phyloP scores from a whole-genome alignment of 2,888 invertebrate genomes.

The Hermodice carunculata region DNA sequence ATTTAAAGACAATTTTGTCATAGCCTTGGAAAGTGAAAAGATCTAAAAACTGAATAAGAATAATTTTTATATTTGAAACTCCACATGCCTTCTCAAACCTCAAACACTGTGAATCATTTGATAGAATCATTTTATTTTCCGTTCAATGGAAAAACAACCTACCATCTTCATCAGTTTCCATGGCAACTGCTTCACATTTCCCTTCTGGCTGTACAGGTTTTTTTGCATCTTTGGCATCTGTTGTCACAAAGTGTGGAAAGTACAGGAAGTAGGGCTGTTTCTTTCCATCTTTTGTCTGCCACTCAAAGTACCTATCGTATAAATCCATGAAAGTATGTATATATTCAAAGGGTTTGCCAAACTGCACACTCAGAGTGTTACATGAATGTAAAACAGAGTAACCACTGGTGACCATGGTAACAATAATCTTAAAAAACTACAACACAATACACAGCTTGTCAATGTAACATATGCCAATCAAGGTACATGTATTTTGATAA shows the following conservation, averaged over 20 bases:
- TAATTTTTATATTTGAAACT: too few relatives aligned
- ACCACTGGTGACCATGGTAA: too few relatives aligned
- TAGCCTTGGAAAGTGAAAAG: too few relatives aligned
- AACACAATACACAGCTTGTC: background rate
- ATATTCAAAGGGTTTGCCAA: background rate
- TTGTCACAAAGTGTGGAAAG: slow-evolving; percentile 73
- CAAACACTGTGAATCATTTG: too few relatives aligned
- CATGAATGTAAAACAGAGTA: background rate
- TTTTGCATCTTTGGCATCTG: too few relatives aligned
- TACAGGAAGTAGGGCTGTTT: slow-evolving; percentile 85
- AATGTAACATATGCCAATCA: background rate
- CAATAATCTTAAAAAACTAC: too few relatives aligned
- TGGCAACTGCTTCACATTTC: background rate
- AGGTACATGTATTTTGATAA: too few relatives aligned
- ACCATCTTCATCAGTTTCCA: slow-evolving; percentile 1
- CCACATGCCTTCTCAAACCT: too few relatives aligned
- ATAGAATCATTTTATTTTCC: too few relatives aligned
- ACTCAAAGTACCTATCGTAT: slow-evolving; percentile 69
- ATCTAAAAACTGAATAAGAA: too few relatives aligned
- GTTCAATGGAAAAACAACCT: too few relatives aligned
- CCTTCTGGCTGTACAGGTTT: background rate
- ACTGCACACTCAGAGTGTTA: background rate
- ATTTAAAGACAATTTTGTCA: too few relatives aligned
- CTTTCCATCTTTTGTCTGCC: slow-evolving; percentile 37
- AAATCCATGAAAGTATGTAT: background rate